Conservation (phyloP, 2,888 invertebrate species). For the Stenchaetothrips biformis region DNA sequence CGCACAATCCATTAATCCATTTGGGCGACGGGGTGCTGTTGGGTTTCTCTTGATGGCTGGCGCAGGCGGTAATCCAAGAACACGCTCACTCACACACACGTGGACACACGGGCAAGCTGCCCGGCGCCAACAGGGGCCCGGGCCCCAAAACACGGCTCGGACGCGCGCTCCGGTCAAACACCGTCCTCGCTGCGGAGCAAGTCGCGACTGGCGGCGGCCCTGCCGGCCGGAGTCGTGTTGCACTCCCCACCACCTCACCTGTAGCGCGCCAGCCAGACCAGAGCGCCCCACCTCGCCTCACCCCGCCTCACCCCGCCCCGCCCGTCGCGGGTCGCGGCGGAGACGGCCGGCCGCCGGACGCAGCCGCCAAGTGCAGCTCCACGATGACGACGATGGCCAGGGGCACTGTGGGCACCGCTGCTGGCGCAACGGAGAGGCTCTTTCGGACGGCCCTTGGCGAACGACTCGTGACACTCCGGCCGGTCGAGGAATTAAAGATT, state of each 20-base stretch:
- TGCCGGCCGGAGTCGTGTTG: not conserved
- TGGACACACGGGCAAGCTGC: not conserved
- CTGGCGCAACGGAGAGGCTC: not conserved
- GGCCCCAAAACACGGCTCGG: not conserved
- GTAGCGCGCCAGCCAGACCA: not conserved
- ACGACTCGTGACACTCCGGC: too few species aligned
- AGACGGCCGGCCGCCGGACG: not conserved
- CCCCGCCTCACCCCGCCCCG: not conserved
- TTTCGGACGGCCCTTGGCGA: not conserved
- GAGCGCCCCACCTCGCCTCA: not conserved
- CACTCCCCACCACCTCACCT: not conserved
- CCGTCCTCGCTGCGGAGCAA: not conserved
- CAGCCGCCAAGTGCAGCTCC: not conserved
- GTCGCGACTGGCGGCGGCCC: not conserved
- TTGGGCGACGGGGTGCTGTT: too few species aligned
- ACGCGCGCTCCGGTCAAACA: not conserved
- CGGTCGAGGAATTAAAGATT: too few species aligned
- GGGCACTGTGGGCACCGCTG: not conserved
- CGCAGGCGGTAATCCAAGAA: too few species aligned
- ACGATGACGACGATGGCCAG: not conserved
- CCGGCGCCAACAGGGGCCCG: not conserved
- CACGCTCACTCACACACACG: not conserved
- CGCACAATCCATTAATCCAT: too few species aligned
- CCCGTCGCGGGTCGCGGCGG: not conserved
- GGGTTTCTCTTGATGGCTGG: too few species aligned